Evolutionary conservation across 2,888 invertebrate species (phyloP).

Genomic region (Oscheius sp.): DNA sequence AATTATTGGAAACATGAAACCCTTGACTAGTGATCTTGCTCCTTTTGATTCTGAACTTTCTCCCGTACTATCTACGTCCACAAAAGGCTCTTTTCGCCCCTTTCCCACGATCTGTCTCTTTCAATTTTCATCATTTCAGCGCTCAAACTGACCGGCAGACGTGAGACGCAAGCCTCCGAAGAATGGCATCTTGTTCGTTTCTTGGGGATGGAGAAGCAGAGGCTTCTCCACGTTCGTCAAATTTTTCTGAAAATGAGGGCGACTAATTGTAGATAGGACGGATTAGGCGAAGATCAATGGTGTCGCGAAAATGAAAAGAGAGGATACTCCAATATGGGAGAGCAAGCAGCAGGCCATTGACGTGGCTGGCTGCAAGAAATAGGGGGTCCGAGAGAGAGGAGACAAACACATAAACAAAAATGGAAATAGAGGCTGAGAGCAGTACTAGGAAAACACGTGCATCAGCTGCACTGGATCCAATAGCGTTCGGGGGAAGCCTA

Average conservation of each 20-base stretch:
- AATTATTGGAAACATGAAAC: no score
- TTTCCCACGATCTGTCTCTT: constrained; percentile 3
- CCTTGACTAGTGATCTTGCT: background rate
- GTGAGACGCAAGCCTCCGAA: constrained; percentile 27
- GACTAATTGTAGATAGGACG: background rate
- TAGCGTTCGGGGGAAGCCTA: no score
- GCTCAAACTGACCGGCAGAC: constrained; percentile 15
- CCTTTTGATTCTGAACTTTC: background rate
- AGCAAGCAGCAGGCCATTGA: constrained; percentile 24
- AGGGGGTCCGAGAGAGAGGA: background rate
- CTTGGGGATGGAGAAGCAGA: constrained; percentile 5
- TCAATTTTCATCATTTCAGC: background rate
- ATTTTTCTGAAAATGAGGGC: background rate
- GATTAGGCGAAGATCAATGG: constrained; percentile 8
- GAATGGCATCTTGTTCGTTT: constrained; percentile 25
- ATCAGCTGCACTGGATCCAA: no score
- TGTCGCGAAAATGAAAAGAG: constrained; percentile 3
- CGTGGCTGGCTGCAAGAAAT: constrained; percentile 26
- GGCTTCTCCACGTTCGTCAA: constrained; percentile 17
- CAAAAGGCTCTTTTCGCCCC: background rate
- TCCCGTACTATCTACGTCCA: no score
- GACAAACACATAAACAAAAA: constrained; percentile 17
- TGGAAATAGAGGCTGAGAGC: background rate
- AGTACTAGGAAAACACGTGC: no score
- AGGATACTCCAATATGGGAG: constrained; percentile 14